A percentile compares a stretch with the other conserved stretches of the same genome.
Evolutionary conservation across 2,113 vertebrate genomes (phyloP).

Genomic region (Rynchops niger): DNA sequence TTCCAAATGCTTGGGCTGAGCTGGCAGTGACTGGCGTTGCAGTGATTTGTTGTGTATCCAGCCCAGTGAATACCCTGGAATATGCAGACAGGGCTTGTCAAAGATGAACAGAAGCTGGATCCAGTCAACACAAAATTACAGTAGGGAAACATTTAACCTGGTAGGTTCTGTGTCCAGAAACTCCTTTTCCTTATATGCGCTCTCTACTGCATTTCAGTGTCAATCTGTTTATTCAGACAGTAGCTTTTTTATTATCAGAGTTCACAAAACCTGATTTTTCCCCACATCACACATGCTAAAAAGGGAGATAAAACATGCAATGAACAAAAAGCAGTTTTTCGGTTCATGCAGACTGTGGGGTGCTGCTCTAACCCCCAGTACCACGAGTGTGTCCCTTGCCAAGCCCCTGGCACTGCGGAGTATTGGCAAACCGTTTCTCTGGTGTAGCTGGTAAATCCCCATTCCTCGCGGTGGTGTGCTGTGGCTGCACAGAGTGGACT

Average conservation of each 20-base stretch:
- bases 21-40: not conserved
- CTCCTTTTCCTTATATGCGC: not conserved
- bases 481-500: too few relatives aligned
- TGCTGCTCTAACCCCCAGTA: not conserved
- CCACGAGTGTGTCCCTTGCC: not conserved
- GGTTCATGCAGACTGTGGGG: not conserved
- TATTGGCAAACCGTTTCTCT: not conserved
- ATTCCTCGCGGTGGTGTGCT: accelerated
- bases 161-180: not conserved
- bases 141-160: not conserved
- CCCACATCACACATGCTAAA: not conserved
- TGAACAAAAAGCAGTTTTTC: not conserved
- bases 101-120: not conserved
- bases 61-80: not conserved
- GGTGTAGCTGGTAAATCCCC: too few relatives aligned
- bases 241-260: not conserved
- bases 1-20: not conserved
- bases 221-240: not conserved
- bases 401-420: not conserved
- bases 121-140: not conserved
- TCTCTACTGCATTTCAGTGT: not conserved
- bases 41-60: not conserved
- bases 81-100: not conserved
- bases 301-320: not conserved
- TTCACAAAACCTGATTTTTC: not conserved